Base-by-base conservation (phyloP, 1,140 invertebrate genomes). In the Danaus melanippus region DNA sequence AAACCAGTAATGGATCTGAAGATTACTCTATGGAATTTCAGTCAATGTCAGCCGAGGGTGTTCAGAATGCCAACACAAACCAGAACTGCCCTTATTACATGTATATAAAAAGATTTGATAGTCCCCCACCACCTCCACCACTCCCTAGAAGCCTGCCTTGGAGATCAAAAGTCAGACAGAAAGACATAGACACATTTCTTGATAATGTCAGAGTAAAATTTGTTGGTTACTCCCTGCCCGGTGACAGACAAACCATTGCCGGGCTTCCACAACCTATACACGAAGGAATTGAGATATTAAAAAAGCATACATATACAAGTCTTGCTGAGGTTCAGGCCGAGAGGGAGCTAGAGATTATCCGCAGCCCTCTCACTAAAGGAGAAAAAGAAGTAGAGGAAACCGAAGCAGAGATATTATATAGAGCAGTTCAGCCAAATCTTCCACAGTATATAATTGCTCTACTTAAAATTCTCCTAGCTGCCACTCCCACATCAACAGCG, bases 401-500 rank as follows among this genome's bases (percentile, higher is more conserved):
- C 10, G 92, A 95, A 54, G 92, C 93, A 10, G 97, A 98, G 90
- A 90, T 94, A 62, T 88, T 98, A 11, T 98, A 98, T 82, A 93
- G 94, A 87, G 95, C 95, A 1, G 96, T 98, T 89, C 80, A 98
- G 56, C 95, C 96, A 0, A 97, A 95, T 86, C 88, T 99, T 66
- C 96, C 97, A 42, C 97, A 99, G 72, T 97, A 98, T 75, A 97
- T 98, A 93, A 99, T 99, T 68, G 96, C 97, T 12, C 77, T 99
- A 12, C 86, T 99, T 11, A 99, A 99, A 90, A 97, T 99, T 68
- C 89, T 99, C 15, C 88, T 99, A 45, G 98, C 98, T 46, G 97
- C 98, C 47, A 96, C 97, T 11, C 98, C 98, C 0, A 99, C 97
- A 4, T 98, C 96, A 12, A 99, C 99, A 88, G 93, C 97, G 11